Base-by-base conservation (phyloP, 2,797 vertebrate genomes). In the Microctenopoma steveboyesi region DNA sequence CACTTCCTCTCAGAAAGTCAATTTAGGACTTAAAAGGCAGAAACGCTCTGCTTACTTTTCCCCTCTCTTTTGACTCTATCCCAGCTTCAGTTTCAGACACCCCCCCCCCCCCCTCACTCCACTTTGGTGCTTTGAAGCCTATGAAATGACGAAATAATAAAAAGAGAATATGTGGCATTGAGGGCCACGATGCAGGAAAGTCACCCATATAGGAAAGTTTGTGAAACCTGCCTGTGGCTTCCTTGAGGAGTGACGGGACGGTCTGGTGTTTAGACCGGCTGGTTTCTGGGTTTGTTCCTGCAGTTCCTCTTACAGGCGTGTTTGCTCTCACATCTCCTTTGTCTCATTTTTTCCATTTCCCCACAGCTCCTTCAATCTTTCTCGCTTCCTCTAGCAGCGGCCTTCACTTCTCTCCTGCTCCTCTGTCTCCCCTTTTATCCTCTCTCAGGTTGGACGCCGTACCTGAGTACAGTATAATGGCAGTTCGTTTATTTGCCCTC, bases 1-100 rank as follows among this genome's bases (percentile, higher is more conserved):
- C 81, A 79, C 87, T 89, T 91, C 86, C 85, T 85, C 89, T 85
- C 82, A 88, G 79, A 92, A 90, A 91, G 90, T 92, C 90, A 91
- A 89, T 91, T 92, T 92, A 81, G 77, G 86, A 91, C 88, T 91
- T 90, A 88, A 92, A 92, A 90, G 86, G 85, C 83, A 75, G 78
- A 73, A 45, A 75, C 54, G 69, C 87, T 79, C 72, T n/a, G 69
- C 80, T 83, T 76, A 77, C 81, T 72, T 61, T 66, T 12, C 48
- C 22, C 60, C 55, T 55, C 57, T 54, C 59, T 48, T 73, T 57
- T 30, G 45, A 67, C 74, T 82, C 69, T 45, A 71, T 76, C 63
- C 30, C 69, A 4, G 40, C 57, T 75, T 82, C 68, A 61, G 76
- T 82, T 80, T 78, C 74, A 58, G 64, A 53, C 16, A 58, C 1